Conservation (phyloP, 2,888 invertebrate species). For the Patella depressa region DNA sequence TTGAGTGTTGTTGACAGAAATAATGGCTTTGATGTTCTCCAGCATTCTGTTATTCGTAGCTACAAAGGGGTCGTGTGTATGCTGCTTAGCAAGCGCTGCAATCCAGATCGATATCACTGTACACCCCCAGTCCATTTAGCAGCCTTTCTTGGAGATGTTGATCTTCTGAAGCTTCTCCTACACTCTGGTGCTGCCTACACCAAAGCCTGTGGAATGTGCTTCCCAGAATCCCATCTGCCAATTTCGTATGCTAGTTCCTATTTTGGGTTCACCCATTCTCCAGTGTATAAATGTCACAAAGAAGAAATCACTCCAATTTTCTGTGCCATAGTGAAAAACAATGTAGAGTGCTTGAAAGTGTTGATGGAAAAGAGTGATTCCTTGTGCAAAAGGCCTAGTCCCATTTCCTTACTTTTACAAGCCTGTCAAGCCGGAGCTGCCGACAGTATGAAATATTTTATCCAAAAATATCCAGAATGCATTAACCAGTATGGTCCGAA, state of each 20-base stretch:
- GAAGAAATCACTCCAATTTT: constrained; percentile 58
- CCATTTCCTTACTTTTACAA: constrained; percentile 66
- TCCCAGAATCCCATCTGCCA: constrained; percentile 79
- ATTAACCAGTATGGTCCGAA: constrained; percentile 72
- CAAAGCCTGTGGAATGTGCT: constrained; percentile 81
- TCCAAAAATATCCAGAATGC: constrained; percentile 54
- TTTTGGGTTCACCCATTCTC: constrained; percentile 61
- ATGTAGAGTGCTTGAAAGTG: constrained; percentile 58
- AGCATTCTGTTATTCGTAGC: constrained; percentile 81
- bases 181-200: constrained; percentile 81
- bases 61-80: constrained; percentile 77
- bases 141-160: constrained; percentile 80
- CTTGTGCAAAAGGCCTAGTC: constrained; percentile 60
- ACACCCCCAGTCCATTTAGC: constrained; percentile 83
- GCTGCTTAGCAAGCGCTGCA: constrained; percentile 73
- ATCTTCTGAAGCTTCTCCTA: constrained; percentile 79
- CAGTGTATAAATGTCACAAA: constrained; percentile 64
- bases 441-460: constrained; percentile 61
- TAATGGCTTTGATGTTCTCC: constrained; percentile 81
- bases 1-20: constrained; percentile 73
- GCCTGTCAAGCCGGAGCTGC: constrained; percentile 77
- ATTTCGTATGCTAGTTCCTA: constrained; percentile 42
- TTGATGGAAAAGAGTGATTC: constrained; percentile 68
- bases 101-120: constrained; percentile 81
- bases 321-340: constrained; percentile 65